Percentiles rank a stretch among this genome's conserved stretches.
phyloP scores from a whole-genome alignment of 1,140 invertebrate genomes.

The Nasonia giraulti region DNA sequence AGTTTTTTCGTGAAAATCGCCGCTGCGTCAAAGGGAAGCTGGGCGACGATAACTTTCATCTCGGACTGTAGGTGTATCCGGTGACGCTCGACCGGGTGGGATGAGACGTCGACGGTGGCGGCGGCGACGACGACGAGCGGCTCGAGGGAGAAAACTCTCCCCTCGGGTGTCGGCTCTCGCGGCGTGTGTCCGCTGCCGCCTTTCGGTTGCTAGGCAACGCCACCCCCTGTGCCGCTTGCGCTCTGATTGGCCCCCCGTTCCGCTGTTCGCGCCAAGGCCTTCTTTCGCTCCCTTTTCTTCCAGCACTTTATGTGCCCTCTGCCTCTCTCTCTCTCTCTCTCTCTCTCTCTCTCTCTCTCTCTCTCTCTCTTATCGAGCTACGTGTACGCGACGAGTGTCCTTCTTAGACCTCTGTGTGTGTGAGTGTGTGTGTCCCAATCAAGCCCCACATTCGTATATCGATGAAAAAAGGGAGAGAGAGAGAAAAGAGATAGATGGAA shows the following conservation, averaged over 20 bases:
- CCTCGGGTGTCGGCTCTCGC: conserved; percentile 61
- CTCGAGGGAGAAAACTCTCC: conserved; percentile 60
- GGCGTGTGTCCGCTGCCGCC: conserved; percentile 55
- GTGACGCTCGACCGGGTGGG: conserved; percentile 38
- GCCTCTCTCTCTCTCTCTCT: conserved; percentile 55
- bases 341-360: conserved; percentile 56
- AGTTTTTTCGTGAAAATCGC: too few relatives aligned
- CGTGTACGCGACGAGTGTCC: neutral
- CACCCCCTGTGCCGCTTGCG: conserved; percentile 61
- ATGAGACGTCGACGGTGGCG: conserved; percentile 50
- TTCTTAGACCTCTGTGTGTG: conserved; percentile 6
- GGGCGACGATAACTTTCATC: neutral
- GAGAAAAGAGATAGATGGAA: conserved; percentile 33
- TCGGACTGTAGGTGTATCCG: neutral
- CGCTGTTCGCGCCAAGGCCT: conserved; percentile 13
- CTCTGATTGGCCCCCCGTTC: conserved; percentile 33
- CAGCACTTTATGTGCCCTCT: conserved; percentile 42
- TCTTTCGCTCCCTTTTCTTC: conserved; percentile 31
- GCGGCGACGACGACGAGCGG: conserved; percentile 48
- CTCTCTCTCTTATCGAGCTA: conserved; percentile 48
- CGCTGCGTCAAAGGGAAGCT: too few relatives aligned
- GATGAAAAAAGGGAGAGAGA: conserved; percentile 18
- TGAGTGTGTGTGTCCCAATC: conserved; percentile 53
- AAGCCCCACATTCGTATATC: conserved; percentile 46
- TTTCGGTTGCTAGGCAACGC: conserved; percentile 71